Conservation (phyloP, 2,888 invertebrate genomes). For the Drosophila hawaiiensis region DNA sequence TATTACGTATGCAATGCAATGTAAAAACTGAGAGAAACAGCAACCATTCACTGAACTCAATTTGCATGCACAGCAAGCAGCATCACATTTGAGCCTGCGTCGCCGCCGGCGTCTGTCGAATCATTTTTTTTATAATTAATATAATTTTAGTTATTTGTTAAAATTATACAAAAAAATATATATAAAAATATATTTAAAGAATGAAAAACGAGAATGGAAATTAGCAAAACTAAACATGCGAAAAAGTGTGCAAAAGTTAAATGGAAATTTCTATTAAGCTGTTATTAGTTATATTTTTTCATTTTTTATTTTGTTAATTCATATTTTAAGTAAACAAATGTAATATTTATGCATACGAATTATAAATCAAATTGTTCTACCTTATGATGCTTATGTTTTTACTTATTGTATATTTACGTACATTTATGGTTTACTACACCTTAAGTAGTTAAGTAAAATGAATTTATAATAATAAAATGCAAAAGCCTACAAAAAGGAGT, state of each 20-base stretch:
- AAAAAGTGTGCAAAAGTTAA: constrained; percentile 23
- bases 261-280: constrained; percentile 53
- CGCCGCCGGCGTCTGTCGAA: constrained; percentile 40
- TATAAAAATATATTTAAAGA: neutral
- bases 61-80: constrained; percentile 8
- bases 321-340: constrained; percentile 69
- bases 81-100: constrained; percentile 62
- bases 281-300: constrained; percentile 49
- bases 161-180: constrained; percentile 15
- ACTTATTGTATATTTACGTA: constrained; percentile 51
- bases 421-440: constrained; percentile 69
- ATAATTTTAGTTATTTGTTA: constrained; percentile 72
- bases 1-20: constrained; percentile 33
- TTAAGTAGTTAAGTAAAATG: constrained; percentile 72
- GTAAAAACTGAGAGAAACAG: constrained; percentile 8
- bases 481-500: constrained; percentile 33
- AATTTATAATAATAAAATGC: constrained; percentile 68
- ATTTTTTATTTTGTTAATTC: constrained; percentile 40
- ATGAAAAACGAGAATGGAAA: constrained; percentile 26
- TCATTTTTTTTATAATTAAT: constrained; percentile 63
- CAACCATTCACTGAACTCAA: constrained; percentile 14
- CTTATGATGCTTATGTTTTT: constrained; percentile 59
- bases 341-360: constrained; percentile 64
- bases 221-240: constrained; percentile 28
- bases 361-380: constrained; percentile 69